Evolutionary conservation across 2,888 invertebrate genomes (phyloP).

Genomic region (Amaurobius ferox): DNA sequence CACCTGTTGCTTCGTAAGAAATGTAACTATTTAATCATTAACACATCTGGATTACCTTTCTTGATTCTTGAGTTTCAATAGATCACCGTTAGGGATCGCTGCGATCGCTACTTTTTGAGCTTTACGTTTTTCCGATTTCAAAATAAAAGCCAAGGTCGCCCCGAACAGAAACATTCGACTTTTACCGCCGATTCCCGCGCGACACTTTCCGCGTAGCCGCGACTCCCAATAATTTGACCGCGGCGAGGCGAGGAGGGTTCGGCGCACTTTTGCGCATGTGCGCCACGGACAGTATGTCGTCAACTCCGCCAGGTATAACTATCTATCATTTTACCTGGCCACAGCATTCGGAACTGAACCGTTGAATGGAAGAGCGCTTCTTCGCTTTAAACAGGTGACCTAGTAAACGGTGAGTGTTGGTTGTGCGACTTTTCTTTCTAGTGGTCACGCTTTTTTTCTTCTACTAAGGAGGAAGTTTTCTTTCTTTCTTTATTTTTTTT

Average conservation of each 20-base stretch:
- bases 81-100: constrained; percentile 2
- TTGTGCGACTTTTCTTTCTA: constrained; percentile 2
- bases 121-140: background rate
- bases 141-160: background rate
- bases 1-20: background rate
- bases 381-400: constrained; percentile 40
- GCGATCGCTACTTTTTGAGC: too few species aligned
- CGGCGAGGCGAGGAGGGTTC: background rate
- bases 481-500: background rate
- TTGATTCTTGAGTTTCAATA: too few species aligned
- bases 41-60: too few species aligned
- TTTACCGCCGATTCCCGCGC: background rate
- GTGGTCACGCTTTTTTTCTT: background rate
- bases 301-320: constrained; percentile 47
- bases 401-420: constrained; percentile 44
- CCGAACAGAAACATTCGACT: background rate
- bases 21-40: too few species aligned
- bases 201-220: background rate
- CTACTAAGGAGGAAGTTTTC: background rate
- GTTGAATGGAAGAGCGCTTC: constrained; percentile 27
- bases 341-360: constrained; percentile 22
- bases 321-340: constrained; percentile 63
- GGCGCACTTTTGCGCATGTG: constrained; percentile 23
- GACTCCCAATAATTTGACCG: background rate
- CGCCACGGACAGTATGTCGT: constrained; percentile 29